Conservation (phyloP, 2,888 invertebrate genomes). For the Lochmaea crataegi region DNA sequence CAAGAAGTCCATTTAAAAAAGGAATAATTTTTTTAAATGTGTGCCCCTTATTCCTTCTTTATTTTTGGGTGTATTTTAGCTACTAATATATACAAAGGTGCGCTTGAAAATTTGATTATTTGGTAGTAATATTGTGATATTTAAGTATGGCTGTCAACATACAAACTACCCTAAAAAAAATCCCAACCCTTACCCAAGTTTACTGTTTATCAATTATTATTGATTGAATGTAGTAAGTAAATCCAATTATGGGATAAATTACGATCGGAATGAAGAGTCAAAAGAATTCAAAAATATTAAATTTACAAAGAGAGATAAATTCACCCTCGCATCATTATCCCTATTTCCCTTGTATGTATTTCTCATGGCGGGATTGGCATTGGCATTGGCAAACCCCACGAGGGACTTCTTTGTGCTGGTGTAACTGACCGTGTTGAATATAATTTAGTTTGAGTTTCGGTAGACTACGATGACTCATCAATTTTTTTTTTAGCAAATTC, state of each 20-base stretch:
- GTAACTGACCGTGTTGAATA: constrained; percentile 63
- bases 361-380: constrained; percentile 20
- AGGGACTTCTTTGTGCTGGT: constrained; percentile 55
- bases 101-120: neutral
- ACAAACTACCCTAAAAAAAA: constrained; percentile 23
- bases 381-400: constrained; percentile 37
- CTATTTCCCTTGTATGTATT: constrained; percentile 41
- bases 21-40: no score
- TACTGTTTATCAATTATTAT: constrained; percentile 34
- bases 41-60: no score
- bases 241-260: constrained; percentile 35
- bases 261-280: constrained; percentile 29
- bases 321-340: constrained; percentile 29
- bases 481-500: neutral
- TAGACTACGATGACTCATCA: constrained; percentile 51
- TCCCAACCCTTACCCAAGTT: constrained; percentile 21
- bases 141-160: neutral
- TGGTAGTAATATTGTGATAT: neutral
- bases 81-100: neutral
- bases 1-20: no score
- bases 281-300: constrained; percentile 34
- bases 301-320: constrained; percentile 30
- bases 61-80: no score
- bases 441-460: constrained; percentile 56
- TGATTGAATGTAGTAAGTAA: constrained; percentile 27